Evolutionary conservation across 2,888 invertebrate genomes (phyloP).

Genomic region (Gymnocheta viridis): DNA sequence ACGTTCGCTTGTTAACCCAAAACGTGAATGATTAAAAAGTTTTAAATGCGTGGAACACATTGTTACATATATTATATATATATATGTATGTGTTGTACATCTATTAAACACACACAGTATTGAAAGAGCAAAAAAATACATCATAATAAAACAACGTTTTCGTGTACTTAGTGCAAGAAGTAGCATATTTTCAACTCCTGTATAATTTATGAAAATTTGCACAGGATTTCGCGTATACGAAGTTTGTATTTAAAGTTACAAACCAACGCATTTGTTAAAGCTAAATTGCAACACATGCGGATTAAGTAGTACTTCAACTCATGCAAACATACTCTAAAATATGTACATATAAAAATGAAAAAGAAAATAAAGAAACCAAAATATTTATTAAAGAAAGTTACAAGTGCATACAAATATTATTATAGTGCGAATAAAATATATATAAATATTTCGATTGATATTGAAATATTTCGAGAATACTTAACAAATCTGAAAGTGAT

Average conservation of each 20-base stretch:
- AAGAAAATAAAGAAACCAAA: not conserved
- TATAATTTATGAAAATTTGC: not conserved
- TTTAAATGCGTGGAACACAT: constrained; percentile 24
- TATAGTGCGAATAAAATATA: not conserved
- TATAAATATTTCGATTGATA: constrained; percentile 29
- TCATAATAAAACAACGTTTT: constrained; percentile 23
- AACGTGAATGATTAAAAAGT: constrained; percentile 48
- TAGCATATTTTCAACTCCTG: not conserved
- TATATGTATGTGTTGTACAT: not conserved
- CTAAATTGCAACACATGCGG: constrained; percentile 20
- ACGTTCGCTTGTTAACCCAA: constrained; percentile 8
- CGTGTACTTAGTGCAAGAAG: constrained; percentile 18
- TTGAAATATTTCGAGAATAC: constrained; percentile 8
- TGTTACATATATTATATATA: not conserved
- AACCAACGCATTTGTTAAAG: constrained; percentile 13
- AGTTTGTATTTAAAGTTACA: not conserved
- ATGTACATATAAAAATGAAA: not conserved
- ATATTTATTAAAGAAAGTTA: constrained; percentile 27
- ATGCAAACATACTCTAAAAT: not conserved
- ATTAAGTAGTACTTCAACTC: not conserved
- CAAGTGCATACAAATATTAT: constrained; percentile 36
- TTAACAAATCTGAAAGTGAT: constrained; percentile 20
- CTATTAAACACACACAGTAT: not conserved
- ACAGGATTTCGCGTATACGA: not conserved
- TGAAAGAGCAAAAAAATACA: constrained; percentile 7